Evolutionary conservation across 2,797 vertebrate species (phyloP).

Genomic region (Cossypha caffra): DNA sequence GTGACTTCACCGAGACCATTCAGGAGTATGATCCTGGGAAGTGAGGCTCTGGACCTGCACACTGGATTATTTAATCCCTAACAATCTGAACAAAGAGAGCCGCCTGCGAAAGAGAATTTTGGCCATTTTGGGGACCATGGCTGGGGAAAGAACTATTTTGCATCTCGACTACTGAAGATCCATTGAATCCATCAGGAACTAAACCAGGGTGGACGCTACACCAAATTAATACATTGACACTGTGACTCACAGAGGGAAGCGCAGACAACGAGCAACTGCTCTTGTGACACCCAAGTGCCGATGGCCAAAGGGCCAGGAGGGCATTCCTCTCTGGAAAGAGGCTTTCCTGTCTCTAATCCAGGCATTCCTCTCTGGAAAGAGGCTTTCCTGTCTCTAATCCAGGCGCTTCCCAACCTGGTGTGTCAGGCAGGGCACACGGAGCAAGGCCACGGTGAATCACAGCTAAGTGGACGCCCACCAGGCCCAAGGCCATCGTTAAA

Average conservation of each 20-base stretch:
- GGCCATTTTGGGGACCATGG: not conserved
- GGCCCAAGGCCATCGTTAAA: not conserved
- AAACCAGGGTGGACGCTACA: not conserved
- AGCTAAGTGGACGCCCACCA: not conserved
- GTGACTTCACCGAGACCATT: not conserved
- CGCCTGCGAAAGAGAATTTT: not conserved
- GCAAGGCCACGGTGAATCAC: not conserved
- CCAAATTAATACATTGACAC: accelerated
- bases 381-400: not conserved
- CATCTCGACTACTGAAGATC: not conserved
- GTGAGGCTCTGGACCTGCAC: not conserved
- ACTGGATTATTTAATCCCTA: not conserved
- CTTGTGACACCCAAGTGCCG: not conserved
- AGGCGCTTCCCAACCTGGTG: not conserved
- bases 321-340: not conserved
- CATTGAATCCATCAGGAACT: not conserved
- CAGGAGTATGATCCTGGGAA: not conserved
- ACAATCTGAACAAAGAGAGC: not conserved
- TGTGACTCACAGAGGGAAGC: not conserved
- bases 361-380: not conserved
- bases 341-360: not conserved
- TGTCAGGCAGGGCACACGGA: not conserved
- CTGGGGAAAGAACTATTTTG: not conserved
- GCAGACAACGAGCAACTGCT: not conserved
- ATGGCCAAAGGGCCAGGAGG: not conserved